Evolutionary conservation across 2,797 vertebrate genomes (phyloP).

Genomic region (Mormyrus hasselquistii): DNA sequence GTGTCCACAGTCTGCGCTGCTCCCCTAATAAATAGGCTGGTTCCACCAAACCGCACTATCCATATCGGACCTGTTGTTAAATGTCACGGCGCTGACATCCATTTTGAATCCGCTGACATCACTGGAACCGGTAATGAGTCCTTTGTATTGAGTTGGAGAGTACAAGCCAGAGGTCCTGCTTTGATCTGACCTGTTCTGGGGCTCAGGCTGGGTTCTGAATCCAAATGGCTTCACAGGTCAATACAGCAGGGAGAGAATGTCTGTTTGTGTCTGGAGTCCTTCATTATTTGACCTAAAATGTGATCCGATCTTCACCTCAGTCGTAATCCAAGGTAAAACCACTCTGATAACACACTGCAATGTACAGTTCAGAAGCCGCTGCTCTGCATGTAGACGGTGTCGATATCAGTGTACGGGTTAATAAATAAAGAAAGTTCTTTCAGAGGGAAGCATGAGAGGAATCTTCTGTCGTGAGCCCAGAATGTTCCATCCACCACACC

Average conservation of each 20-base stretch:
- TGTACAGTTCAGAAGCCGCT: not conserved
- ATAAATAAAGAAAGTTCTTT: slow-evolving; percentile 37
- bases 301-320: not conserved
- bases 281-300: not conserved
- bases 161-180: slow-evolving; percentile 28
- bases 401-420: slow-evolving; percentile 33
- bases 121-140: slow-evolving; percentile 50
- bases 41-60: not conserved
- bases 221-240: slow-evolving; percentile 42
- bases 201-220: slow-evolving; percentile 15
- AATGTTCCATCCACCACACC: not conserved
- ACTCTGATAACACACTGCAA: not conserved
- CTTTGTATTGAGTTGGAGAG: slow-evolving; percentile 36
- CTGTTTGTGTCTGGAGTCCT: not conserved
- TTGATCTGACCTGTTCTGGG: not conserved
- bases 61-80: slow-evolving; percentile 36
- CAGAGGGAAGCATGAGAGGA: slow-evolving; percentile 18
- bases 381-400: not conserved
- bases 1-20: not conserved
- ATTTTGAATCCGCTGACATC: slow-evolving; percentile 50
- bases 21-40: slow-evolving; percentile 27
- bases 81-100: slow-evolving; percentile 33
- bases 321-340: not conserved
- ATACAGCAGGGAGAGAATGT: slow-evolving; percentile 22
- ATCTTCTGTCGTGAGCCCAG: not conserved